Conservation (phyloP, 2,797 vertebrate species). For the Chiroxiphia lanceolata region DNA sequence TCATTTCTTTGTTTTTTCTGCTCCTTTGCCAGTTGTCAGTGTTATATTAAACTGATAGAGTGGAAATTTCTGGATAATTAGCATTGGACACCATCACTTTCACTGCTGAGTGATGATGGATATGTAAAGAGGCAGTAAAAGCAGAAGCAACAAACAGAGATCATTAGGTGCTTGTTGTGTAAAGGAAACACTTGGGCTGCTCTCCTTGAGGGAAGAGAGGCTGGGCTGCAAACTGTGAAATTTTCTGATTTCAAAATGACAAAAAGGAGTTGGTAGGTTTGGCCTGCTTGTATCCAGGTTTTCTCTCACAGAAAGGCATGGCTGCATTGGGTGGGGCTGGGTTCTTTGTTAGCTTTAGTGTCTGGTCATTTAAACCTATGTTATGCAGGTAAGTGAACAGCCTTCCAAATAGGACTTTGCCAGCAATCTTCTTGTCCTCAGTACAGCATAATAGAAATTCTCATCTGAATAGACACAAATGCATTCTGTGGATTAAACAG, state of each 20-base stretch:
- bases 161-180: background rate
- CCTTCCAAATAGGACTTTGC: background rate
- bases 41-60: background rate
- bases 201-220: background rate
- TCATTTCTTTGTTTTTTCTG: background rate
- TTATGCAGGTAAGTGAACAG: background rate
- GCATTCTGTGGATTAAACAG: background rate
- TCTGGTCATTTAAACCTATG: accelerated
- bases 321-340: background rate
- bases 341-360: background rate
- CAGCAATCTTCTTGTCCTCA: background rate
- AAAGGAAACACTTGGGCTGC: background rate
- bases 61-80: slow-evolving; percentile 22
- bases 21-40: background rate
- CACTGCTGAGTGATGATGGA: background rate
- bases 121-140: background rate
- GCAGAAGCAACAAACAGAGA: background rate
- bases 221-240: background rate
- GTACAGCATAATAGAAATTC: background rate
- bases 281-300: background rate
- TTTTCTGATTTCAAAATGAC: background rate
- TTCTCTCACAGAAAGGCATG: background rate
- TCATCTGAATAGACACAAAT: background rate
- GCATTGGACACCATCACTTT: background rate
- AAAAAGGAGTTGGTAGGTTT: background rate